phyloP scores from a whole-genome alignment of 2,797 vertebrate species.

The Danio tinwini region DNA sequence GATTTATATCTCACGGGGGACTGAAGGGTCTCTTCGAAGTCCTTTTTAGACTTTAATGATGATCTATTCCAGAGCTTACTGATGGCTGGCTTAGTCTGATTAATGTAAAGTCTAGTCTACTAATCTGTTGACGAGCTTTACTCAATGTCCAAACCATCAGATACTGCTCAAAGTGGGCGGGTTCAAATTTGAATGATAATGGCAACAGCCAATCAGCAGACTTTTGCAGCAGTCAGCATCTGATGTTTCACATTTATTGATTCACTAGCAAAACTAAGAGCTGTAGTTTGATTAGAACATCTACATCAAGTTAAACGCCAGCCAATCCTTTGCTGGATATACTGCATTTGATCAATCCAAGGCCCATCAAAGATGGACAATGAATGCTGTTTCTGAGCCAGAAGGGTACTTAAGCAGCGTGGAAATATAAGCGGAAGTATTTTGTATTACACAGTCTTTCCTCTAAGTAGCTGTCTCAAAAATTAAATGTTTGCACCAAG shows the following conservation, averaged over 20 bases:
- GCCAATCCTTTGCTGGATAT: constrained; percentile 3
- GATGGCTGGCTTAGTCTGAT: neutral
- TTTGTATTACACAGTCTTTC: constrained; percentile 28
- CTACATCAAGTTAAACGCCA: neutral
- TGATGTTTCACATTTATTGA: constrained; percentile 13
- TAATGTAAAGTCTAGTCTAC: constrained; percentile 1
- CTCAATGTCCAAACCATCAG: constrained; percentile 7
- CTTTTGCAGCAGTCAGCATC: constrained; percentile 12
- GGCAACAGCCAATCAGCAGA: neutral
- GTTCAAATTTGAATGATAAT: neutral
- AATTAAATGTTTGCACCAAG: constrained; percentile 38
- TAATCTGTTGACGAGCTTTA: constrained; percentile 6
- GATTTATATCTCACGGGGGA: constrained; percentile 33
- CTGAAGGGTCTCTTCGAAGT: neutral
- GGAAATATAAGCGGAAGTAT: constrained; percentile 28
- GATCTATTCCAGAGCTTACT: constrained; percentile 17
- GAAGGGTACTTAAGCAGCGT: constrained; percentile 30
- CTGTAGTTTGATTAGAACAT: constrained; percentile 2
- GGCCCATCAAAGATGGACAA: neutral
- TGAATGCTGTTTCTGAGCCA: constrained; percentile 14
- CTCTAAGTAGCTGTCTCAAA: constrained; percentile 12
- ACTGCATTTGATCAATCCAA: constrained; percentile 19
- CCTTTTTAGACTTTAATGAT: constrained; percentile 32
- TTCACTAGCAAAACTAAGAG: neutral
- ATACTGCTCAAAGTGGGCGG: neutral